A percentile compares a stretch with the other conserved stretches of the same genome.
Conservation (phyloP, 2,888 invertebrate genomes). For the Macrosiphum euphorbiae region DNA sequence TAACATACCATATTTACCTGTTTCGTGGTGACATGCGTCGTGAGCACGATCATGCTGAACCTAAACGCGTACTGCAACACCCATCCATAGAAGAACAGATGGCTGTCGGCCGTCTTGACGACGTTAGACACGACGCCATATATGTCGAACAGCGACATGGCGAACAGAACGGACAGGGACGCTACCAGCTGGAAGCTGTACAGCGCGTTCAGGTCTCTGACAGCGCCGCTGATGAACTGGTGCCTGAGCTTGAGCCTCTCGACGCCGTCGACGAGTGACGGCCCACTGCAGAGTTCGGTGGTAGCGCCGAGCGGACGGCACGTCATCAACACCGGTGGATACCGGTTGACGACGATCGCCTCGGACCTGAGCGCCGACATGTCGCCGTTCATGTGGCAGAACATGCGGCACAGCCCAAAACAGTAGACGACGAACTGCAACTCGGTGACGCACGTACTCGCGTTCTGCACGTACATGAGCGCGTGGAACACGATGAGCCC, state of each 20-base stretch:
- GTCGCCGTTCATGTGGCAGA: constrained; percentile 27
- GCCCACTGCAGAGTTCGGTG: background rate
- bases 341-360: background rate
- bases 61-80: constrained; percentile 32
- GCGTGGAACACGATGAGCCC: background rate
- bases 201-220: background rate
- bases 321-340: background rate
- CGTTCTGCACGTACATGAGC: constrained; percentile 63
- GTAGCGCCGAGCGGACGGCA: background rate
- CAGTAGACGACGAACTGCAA: constrained; percentile 40
- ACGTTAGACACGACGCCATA: constrained; percentile 15
- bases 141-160: constrained; percentile 28
- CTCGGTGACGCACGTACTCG: constrained; percentile 49
- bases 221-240: background rate
- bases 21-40: background rate
- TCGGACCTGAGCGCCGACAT: background rate
- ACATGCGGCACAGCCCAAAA: background rate
- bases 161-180: background rate
- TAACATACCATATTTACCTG: background rate
- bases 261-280: background rate
- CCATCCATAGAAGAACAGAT: background rate
- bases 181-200: constrained; percentile 7
- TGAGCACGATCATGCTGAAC: background rate
- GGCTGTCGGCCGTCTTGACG: background rate
- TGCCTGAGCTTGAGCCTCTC: constrained; percentile 31